Base-by-base conservation (phyloP, 2,113 vertebrate genomes). In the Taurulus bubalis region DNA sequence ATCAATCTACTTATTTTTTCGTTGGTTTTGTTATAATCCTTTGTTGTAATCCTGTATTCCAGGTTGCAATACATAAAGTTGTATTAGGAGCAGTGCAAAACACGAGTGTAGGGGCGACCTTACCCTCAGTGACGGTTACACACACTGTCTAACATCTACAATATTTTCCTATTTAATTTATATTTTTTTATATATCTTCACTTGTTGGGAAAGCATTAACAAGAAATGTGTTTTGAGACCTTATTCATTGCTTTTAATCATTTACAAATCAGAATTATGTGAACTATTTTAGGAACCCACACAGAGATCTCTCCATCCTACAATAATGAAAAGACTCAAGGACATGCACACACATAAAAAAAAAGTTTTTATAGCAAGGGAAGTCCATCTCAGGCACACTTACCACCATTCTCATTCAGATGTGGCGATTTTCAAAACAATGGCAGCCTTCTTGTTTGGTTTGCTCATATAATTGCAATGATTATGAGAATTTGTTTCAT, bases 1-100 rank as follows among this genome's bases (percentile, higher is more conserved):
- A 93, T 94, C 92, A 92, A 93, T 92, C 84, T 84, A 83, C 82
- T 90, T 90, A 77, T 88, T 87, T 82, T 73, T 80, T 79, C 79
- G 47, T 85, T 84, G 60, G 70, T 85, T 91, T 90, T 70, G 84
- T 88, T 83, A 78, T 92, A 92, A 92, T 93, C 90, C 88, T 88
- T 84, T 89, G 80, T 53, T 75, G 84, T 90, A 89, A 87, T 91
- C 79, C 77, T 79, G 58, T 38, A 68, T 77, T 87, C 73, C 66
- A 22, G 86, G 60, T 79, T 81, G 71, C 53, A 82, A 75, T 71
- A 71, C 42, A 68, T 70, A 77, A 77, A 66, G 55, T 88, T 77
- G 79, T 76, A 75, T 68, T 49, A n/a, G 66, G 71, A 64, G 60
- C 83, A 80, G 53, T 85, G 40, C 70, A 71, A 47, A 82, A 56